Evolutionary conservation across 2,113 vertebrate species (phyloP).

Genomic region (Orcinus orca): DNA sequence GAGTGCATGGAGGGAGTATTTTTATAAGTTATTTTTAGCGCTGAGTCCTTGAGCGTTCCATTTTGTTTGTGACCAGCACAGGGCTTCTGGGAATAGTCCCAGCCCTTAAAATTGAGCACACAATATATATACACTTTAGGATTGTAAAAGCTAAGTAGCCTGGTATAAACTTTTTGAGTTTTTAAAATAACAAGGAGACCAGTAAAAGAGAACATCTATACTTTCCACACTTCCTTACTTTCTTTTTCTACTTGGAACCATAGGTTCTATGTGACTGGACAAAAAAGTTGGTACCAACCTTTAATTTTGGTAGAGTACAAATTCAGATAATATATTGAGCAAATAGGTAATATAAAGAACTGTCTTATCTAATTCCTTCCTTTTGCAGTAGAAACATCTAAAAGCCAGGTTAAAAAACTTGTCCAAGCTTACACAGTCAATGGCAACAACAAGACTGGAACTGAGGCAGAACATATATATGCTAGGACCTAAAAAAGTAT

Average conservation of each 20-base stretch:
- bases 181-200: not conserved
- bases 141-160: not conserved
- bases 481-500: not conserved
- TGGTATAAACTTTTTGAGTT: not conserved
- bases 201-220: not conserved
- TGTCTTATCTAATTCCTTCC: not conserved
- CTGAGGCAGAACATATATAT: not conserved
- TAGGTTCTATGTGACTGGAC: not conserved
- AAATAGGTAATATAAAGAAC: not conserved
- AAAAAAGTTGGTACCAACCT: not conserved
- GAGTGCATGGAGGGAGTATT: conserved; percentile 65
- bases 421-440: not conserved
- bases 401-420: not conserved
- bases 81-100: not conserved
- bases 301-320: not conserved
- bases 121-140: not conserved
- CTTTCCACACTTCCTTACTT: not conserved
- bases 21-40: conserved; percentile 57
- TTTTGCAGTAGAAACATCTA: not conserved
- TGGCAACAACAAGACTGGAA: not conserved
- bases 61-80: conserved; percentile 27
- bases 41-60: not conserved
- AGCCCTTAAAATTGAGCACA: conserved; percentile 13
- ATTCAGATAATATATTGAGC: not conserved
- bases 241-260: conserved; percentile 1